Evolutionary conservation across 2,888 invertebrate genomes (phyloP), one percentile per base, ranked within the genome.

Genomic region (Eupithecia inturbata): DNA sequence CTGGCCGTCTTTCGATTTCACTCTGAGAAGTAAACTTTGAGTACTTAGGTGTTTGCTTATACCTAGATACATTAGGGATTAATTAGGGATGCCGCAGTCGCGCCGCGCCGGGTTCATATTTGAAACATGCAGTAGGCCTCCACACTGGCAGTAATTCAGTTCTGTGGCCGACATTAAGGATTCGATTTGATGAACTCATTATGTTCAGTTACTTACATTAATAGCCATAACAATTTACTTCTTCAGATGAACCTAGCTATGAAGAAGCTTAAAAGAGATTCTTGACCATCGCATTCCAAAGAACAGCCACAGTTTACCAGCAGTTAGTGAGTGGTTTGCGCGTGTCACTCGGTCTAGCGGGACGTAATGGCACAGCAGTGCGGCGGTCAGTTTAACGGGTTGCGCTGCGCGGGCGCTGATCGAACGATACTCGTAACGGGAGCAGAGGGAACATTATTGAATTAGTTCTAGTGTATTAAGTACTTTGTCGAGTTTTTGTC

Each of bases 341-440:
- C 75, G 57, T 72, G 73, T 76, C 71, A 70, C 70, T 75, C 9
- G 66, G 45, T 60, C 68, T 76, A 76, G 73, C 76, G 76, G 76
- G 62, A 71, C 45, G 72, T 73, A 70, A 75, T 75, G 72, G 66
- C 60, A 57, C 45, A 45, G 73, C 41, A 41, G n/a, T n/a, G n/a
- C n/a, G n/a, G 74, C 74, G 76, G 76, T 76, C 76, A 72, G 63
- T 73, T 73, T 76, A 74, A 76, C 73, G 73, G 76, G 67, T 22
- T 22, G 10, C 69, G 57, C 70, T 14, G 70, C 70, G 68, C 71
- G 49, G 49, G 68, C 60, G 71, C 72, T 60, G 68, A 60, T 70
- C 67, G 28, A 28, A 22, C n/a, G 64, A 53, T 53, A 22, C 53
- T 10, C 53, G 31, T 72, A 74, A 74, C 74, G 70, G 72, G 70